Conservation (phyloP, 2,113 vertebrate species). For the Podiceps cristatus region DNA sequence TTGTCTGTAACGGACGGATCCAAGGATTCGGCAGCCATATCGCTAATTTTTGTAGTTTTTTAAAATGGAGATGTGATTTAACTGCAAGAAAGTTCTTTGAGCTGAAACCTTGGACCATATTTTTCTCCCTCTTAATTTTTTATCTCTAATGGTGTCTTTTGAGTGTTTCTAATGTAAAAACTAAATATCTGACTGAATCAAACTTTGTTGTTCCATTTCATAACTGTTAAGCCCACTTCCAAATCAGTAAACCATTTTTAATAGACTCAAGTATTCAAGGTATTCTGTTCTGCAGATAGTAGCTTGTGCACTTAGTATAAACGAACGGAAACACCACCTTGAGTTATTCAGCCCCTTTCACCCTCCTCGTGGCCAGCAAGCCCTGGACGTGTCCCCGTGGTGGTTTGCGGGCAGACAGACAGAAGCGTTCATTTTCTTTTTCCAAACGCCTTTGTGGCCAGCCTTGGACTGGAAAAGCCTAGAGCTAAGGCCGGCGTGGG, state of each 20-base stretch:
- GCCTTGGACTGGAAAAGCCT: background rate
- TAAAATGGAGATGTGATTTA: background rate
- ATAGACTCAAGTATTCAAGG: background rate
- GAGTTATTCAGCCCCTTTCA: background rate
- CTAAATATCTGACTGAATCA: background rate
- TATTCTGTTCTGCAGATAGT: background rate
- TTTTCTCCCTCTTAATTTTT: background rate
- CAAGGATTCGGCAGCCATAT: background rate
- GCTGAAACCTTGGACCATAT: background rate
- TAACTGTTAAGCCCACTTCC: background rate
- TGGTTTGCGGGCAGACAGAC: background rate
- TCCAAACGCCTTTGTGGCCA: background rate
- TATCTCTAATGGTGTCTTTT: background rate
- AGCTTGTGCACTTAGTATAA: background rate
- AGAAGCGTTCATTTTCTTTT: fast-evolving
- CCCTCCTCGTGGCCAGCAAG: background rate
- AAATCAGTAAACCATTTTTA: background rate
- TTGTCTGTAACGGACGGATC: background rate
- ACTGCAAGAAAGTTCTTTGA: background rate
- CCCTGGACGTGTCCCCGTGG: fast-evolving
- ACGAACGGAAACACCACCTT: background rate
- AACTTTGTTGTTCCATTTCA: background rate
- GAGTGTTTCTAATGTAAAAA: background rate
- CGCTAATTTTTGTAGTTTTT: background rate
- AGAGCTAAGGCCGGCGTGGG: background rate